Evolutionary conservation across 2,113 vertebrate genomes (phyloP), one percentile per base, ranked within the genome.

Genomic region (Zosterops japonicus): DNA sequence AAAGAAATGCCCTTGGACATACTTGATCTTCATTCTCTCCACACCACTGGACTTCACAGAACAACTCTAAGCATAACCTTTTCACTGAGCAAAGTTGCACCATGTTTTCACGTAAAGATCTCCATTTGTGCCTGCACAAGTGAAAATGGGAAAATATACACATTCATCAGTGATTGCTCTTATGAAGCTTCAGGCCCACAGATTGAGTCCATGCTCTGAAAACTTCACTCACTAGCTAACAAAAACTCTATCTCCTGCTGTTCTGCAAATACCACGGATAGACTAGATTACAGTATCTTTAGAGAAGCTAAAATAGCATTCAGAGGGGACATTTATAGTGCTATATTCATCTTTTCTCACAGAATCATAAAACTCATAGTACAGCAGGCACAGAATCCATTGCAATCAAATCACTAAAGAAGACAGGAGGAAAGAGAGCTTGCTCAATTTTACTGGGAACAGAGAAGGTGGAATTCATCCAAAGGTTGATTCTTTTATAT

Each of bases 281-380:
- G 92, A 94, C 79, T 83, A 94, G 68, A 88, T 94, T 96, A 94
- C 61, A 75, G 57, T 89, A 92, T 75, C 86, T 75, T 93, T 71
- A 91, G 63, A 94, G 93, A 94, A 94, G 64, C 57, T 95, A 94
- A 97, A 96, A 94, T 83, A 94, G 60, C 63, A 94, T 95, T 95
- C 94, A 91, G 82, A 95, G 71, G 64, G 75, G 59, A 91, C 71
- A 88, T 91, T 94, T 91, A 90, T 60, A 91, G 78, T 2, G 27
- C 47, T 94, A 86, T 60, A 94, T 86, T 94, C 50, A 95, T 93
- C 75, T 94, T 88, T 94, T 93, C 82, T 94, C 87, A 96, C 15
- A 72, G 92, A 93, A 94, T 71, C 90, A 89, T 95, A 92, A 89
- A 96, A 90, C 64, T 86, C 65, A 86, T 53, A 88, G 82, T 70